These are phyloP conservation scores for Crocuta crocuta DNA, from an alignment of 2,113 vertebrate species.

Conservation along the genomic window DNA sequence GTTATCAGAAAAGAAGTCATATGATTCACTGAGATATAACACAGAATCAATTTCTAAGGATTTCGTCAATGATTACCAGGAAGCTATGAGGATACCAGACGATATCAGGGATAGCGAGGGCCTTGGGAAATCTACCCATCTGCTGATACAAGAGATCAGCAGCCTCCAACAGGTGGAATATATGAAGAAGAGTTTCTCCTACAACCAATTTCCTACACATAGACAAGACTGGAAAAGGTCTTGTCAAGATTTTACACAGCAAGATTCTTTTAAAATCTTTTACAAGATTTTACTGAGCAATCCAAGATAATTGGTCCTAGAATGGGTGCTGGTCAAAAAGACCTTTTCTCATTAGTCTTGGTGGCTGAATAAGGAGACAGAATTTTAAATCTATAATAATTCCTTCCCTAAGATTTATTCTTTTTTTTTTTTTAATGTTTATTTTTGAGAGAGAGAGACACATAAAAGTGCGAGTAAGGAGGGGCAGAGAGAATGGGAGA, in stretches of 20 bases:
- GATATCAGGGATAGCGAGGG: background rate
- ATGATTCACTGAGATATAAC: background rate
- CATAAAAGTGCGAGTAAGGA: too few relatives aligned
- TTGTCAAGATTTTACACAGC: background rate
- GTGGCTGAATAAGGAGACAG: background rate
- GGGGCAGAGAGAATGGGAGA: too few relatives aligned
- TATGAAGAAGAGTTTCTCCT: background rate
- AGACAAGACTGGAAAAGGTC: background rate
- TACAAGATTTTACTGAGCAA: background rate
- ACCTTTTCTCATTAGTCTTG: background rate
- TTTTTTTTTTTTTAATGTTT: background rate
- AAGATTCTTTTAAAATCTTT: background rate
- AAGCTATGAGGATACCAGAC: background rate
- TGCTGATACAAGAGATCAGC: background rate
- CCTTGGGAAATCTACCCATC: background rate
- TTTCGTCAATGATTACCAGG: background rate
- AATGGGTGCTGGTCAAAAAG: background rate
- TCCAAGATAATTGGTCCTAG: background rate
- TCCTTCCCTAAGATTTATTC: background rate
- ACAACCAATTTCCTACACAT: background rate
- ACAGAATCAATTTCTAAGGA: background rate
- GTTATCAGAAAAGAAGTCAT: background rate
- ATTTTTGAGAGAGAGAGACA: too few relatives aligned
- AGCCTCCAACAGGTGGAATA: background rate
- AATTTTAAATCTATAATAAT: background rate